Evolutionary conservation across 2,113 vertebrate species (phyloP).

Genomic region (Dicentrarchus labrax): DNA sequence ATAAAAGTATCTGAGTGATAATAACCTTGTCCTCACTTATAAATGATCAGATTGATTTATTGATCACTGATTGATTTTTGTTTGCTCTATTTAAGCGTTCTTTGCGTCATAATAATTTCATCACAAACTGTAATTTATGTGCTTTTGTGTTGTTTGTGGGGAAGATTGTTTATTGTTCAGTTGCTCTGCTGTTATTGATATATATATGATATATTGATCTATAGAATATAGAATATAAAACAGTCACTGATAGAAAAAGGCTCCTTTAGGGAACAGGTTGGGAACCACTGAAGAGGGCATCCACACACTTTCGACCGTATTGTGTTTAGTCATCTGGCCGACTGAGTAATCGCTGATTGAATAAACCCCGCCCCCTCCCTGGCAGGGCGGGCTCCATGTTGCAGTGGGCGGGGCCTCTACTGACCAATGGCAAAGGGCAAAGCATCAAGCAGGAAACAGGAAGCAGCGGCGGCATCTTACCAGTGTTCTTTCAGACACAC

Average conservation of each 20-base stretch:
- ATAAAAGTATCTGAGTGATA: not conserved
- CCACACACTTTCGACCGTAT: not conserved
- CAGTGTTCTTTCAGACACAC: slow-evolving; percentile 67
- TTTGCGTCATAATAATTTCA: not conserved
- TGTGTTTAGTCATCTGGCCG: slow-evolving; percentile 5
- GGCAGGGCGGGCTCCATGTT: slow-evolving; percentile 6
- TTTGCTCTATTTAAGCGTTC: not conserved
- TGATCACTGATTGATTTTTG: not conserved
- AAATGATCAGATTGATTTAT: not conserved
- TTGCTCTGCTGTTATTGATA: too few relatives aligned
- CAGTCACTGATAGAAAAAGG: too few relatives aligned
- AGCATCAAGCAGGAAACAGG: slow-evolving; percentile 71
- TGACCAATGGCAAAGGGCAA: slow-evolving; percentile 59
- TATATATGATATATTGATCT: too few relatives aligned
- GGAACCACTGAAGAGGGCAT: not conserved
- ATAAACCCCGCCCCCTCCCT: slow-evolving; percentile 41
- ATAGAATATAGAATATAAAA: too few relatives aligned
- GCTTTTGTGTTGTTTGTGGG: not conserved
- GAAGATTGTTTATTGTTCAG: too few relatives aligned
- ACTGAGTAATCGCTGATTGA: slow-evolving; percentile 51
- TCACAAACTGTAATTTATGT: not conserved
- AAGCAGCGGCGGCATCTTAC: slow-evolving; percentile 78
- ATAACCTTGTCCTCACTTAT: not conserved
- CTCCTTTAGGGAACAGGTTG: too few relatives aligned
- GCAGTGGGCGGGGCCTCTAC: slow-evolving; percentile 53